These are phyloP conservation scores for Andrena chrysosceles DNA, from an alignment of 2,888 invertebrate genomes.

Conservation along the genomic window DNA sequence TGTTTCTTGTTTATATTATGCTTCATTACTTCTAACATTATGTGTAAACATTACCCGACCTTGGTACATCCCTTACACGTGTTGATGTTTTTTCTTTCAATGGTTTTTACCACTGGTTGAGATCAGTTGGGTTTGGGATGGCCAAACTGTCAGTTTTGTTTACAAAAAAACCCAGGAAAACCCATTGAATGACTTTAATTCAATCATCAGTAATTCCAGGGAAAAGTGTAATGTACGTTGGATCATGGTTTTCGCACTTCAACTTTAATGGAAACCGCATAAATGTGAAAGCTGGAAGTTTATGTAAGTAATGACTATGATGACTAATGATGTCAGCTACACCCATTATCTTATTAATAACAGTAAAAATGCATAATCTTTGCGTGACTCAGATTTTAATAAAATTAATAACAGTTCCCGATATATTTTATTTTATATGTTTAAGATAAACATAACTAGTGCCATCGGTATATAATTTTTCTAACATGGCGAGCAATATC, in stretches of 20 bases:
- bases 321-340: neutral
- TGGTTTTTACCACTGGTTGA: neutral
- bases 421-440: neutral
- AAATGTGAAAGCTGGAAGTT: neutral
- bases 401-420: neutral
- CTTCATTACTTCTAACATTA: neutral
- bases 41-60: neutral
- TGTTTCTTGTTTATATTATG: neutral
- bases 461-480: neutral
- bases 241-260: neutral
- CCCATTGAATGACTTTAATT: neutral
- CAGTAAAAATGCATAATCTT: neutral
- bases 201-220: too few relatives aligned
- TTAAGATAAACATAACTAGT: neutral
- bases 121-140: neutral
- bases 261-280: neutral
- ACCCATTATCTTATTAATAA: neutral
- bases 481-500: constrained; percentile 4
- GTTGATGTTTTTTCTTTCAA: neutral
- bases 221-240: too few relatives aligned
- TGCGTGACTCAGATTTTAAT: neutral
- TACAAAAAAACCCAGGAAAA: neutral
- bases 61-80: neutral
- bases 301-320: neutral
- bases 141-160: constrained; percentile 1